Base-by-base conservation (phyloP, 2,888 invertebrate genomes). In the Clistopyga incitator region DNA sequence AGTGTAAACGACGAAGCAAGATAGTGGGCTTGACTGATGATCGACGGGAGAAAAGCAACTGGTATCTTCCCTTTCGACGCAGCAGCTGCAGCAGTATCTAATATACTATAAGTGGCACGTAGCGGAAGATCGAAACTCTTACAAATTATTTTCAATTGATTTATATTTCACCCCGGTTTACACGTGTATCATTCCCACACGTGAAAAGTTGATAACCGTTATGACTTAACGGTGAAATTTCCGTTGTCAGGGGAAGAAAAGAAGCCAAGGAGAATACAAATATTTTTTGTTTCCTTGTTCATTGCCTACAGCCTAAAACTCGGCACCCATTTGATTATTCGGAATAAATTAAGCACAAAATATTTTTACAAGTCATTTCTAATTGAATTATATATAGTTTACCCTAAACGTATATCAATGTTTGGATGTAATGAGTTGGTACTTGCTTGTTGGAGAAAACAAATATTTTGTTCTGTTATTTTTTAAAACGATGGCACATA, bases 11-110 rank as follows among this genome's bases (percentile, higher is more conserved):
- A 81, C 83, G 78, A 83, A 72, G 70, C 29, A 47, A 42, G 13
- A 59, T 50, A 50, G 54, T 47, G 61, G 54, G 38, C 70, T 77
- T 75, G 81, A 85, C 67, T 64, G 83, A 84, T 84, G 84, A 79
- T 84, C 81, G 84, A 79, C 59, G 81, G 64, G 65, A 38, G 61
- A 20, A 70, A 70, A 84, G 84, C 85, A 84, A 81, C 81, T 81
- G 81, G 77, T 84, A 79, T 78, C 56, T 38, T 72, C 71, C 38
- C 23, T 61, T 3, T 13, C 23, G 56, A 42, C 15, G 72, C 29
- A 10, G 15, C 67, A 18, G 18, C 47, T 71, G 25, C 64, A 59
- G 38, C 18, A 56, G 29, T 23, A 64, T 64, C 38, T 38, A 34
- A 38, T 50, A 34, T 64, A 64, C 61, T 34, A 34, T 61, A 29